These are phyloP conservation scores for Drosophila pseudotakahashii DNA, from an alignment of 2,888 invertebrate species.

Conservation along the genomic window DNA sequence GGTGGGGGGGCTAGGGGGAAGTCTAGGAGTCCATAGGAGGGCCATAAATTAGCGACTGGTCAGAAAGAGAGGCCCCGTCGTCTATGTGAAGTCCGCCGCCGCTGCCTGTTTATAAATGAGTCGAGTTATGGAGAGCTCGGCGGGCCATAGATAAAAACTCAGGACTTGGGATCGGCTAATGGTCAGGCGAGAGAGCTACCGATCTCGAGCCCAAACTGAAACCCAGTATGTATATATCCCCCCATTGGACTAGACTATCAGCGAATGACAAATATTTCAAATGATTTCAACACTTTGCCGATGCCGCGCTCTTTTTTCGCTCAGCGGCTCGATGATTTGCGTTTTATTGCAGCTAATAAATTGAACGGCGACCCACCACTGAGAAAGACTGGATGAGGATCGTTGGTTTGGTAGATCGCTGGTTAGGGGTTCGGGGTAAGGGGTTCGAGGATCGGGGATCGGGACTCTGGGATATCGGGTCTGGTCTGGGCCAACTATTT, in stretches of 20 bases:
- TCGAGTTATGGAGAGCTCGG: conserved; percentile 58
- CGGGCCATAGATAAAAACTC: conserved; percentile 67
- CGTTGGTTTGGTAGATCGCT: not conserved
- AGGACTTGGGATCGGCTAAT: conserved; percentile 15
- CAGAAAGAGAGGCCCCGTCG: conserved; percentile 16
- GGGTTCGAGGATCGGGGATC: too few relatives aligned
- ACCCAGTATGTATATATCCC: not conserved
- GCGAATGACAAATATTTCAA: conserved; percentile 80
- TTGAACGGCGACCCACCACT: conserved; percentile 76
- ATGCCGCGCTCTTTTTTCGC: conserved; percentile 21
- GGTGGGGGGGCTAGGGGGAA: not conserved
- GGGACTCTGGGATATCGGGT: conserved; percentile 2
- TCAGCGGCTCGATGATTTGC: conserved; percentile 64
- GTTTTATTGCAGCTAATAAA: conserved; percentile 81
- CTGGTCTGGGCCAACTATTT: conserved; percentile 57
- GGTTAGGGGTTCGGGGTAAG: not conserved
- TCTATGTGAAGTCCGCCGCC: conserved; percentile 47
- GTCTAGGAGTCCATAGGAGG: conserved; percentile 1
- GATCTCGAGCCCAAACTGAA: conserved; percentile 5
- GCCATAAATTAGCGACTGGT: conserved; percentile 42
- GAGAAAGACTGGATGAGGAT: conserved; percentile 22
- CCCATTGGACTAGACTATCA: conserved; percentile 51
- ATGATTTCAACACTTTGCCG: conserved; percentile 80
- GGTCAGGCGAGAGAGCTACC: conserved; percentile 28
- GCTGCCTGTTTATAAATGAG: conserved; percentile 65